phyloP scores from a whole-genome alignment of 2,113 vertebrate genomes.

The Semnornis frantzii region DNA sequence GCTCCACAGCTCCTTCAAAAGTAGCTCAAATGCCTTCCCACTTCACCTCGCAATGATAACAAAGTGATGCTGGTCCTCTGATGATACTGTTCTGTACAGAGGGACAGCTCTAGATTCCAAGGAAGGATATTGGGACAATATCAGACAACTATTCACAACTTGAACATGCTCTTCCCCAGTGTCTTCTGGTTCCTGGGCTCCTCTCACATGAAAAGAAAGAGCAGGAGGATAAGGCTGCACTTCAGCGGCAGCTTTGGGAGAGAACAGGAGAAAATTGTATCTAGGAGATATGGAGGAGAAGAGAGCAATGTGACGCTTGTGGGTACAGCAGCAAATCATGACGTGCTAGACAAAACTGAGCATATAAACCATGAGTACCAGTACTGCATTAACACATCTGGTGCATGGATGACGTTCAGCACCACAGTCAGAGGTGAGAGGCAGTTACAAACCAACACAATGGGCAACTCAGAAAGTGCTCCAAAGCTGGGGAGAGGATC shows the following conservation, averaged over 20 bases:
- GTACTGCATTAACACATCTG: neutral
- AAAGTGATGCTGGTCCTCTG: neutral
- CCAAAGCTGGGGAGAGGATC: neutral
- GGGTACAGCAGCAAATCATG: neutral
- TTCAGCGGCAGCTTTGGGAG: neutral
- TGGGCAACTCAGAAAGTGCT: fast-evolving
- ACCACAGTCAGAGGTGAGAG: no score
- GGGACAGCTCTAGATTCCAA: neutral
- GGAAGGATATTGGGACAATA: neutral
- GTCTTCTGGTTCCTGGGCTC: neutral
- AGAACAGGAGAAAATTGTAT: neutral
- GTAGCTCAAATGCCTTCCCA: neutral
- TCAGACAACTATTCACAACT: neutral
- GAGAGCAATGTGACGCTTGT: neutral
- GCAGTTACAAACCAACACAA: neutral
- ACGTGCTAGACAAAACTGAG: neutral
- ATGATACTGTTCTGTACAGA: neutral
- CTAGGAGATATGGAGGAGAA: neutral
- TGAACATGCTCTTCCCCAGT: neutral
- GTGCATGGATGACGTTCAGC: no score
- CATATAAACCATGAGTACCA: neutral
- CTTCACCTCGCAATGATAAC: neutral
- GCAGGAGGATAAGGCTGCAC: neutral
- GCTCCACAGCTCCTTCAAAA: neutral
- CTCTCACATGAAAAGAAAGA: neutral